These are phyloP conservation scores for Tiphia femorata DNA, from an alignment of 2,888 invertebrate species.

Conservation along the genomic window DNA sequence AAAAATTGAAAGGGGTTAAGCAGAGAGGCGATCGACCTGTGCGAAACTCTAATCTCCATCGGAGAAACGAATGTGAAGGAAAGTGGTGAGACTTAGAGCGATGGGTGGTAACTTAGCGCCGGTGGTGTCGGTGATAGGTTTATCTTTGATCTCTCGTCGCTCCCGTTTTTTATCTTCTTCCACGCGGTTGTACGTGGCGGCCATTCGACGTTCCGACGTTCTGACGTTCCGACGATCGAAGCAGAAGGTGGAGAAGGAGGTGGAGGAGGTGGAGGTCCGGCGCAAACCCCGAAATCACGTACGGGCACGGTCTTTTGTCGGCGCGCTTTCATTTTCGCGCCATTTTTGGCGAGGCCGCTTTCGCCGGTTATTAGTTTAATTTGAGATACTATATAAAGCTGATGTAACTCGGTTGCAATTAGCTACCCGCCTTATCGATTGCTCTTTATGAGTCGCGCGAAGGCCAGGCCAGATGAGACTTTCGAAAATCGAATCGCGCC, in stretches of 20 bases:
- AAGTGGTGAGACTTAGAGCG: too few species aligned
- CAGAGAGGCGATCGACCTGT: too few species aligned
- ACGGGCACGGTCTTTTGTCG: conserved; percentile 42
- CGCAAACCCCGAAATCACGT: conserved; percentile 34
- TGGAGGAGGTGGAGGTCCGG: too few species aligned
- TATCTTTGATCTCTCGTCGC: too few species aligned
- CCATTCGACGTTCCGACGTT: not conserved
- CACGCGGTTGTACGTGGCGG: too few species aligned
- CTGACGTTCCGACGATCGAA: not conserved
- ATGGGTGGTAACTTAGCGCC: too few species aligned
- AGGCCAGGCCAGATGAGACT: conserved; percentile 35
- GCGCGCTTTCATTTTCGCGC: conserved; percentile 59
- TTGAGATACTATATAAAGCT: conserved; percentile 55
- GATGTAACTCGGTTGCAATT: conserved; percentile 55
- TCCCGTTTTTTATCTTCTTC: not conserved
- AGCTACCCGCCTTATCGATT: conserved; percentile 55
- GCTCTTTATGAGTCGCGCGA: conserved; percentile 42
- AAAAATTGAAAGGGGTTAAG: too few species aligned
- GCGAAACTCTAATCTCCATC: too few species aligned
- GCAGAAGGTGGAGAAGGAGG: conserved; percentile 5
- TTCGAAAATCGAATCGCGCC: conserved; percentile 41
- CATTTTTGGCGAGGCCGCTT: conserved; percentile 64
- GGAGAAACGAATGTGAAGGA: too few species aligned
- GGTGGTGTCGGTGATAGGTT: too few species aligned
- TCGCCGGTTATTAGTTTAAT: conserved; percentile 66